A percentile compares a stretch with the other conserved stretches of the same genome.
Evolutionary conservation across 2,797 vertebrate genomes (phyloP).

Genomic region (Rousettus madagascariensis): DNA sequence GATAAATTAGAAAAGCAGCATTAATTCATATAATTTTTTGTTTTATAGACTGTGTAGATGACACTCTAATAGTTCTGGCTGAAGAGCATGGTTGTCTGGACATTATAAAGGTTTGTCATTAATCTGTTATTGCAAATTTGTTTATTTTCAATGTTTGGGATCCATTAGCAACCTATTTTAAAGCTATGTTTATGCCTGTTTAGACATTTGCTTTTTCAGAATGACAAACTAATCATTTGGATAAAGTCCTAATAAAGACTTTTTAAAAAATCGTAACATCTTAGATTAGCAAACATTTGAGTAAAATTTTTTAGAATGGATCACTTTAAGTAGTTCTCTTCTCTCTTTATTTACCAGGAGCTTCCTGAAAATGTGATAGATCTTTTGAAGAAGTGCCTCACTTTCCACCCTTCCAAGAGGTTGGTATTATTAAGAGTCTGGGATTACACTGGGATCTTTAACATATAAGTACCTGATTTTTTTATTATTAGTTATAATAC

Average conservation of each 20-base stretch:
- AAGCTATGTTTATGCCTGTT: constrained; percentile 12
- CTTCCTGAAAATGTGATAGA: constrained; percentile 88
- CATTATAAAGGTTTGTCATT: constrained; percentile 90
- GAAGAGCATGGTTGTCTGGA: constrained; percentile 97
- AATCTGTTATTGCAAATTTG: constrained; percentile 1
- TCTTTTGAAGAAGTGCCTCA: constrained; percentile 95
- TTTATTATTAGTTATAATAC: neutral
- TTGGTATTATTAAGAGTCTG: constrained; percentile 74
- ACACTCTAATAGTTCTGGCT: constrained; percentile 93
- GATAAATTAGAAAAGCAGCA: neutral
- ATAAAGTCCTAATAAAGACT: neutral
- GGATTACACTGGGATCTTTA: neutral
- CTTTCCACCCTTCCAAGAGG: constrained; percentile 95
- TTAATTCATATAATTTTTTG: constrained; percentile 52
- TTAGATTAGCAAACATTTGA: neutral
- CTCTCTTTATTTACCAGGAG: constrained; percentile 83
- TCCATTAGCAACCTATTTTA: neutral
- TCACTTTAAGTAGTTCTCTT: neutral
- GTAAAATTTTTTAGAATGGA: neutral
- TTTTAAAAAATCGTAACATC: neutral
- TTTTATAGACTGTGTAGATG: constrained; percentile 93
- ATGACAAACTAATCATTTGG: neutral
- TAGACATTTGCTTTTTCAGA: neutral
- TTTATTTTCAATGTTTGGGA: neutral
- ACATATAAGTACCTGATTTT: neutral